phyloP scores from a whole-genome alignment of 1,140 invertebrate species.

The Orchestia grillus region DNA sequence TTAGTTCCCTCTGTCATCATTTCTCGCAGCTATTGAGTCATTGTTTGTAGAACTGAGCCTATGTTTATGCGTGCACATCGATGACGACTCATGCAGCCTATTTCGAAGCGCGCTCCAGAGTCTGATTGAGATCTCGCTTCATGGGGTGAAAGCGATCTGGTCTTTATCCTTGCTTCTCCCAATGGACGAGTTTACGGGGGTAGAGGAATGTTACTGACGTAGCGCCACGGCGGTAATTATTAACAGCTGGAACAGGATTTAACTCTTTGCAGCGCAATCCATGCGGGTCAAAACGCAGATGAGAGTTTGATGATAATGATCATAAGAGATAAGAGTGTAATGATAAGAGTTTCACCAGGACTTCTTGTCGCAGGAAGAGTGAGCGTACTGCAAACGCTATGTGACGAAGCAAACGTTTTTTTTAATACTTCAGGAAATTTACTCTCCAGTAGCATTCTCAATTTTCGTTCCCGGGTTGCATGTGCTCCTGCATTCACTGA shows the following conservation, averaged over 20 bases:
- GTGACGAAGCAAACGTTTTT: too few species aligned
- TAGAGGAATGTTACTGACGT: too few species aligned
- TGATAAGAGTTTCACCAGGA: too few species aligned
- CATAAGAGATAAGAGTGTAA: too few species aligned
- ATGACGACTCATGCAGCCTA: neutral
- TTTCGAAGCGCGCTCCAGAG: neutral
- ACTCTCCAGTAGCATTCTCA: neutral
- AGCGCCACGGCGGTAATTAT: too few species aligned
- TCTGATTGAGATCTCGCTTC: neutral
- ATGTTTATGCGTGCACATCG: neutral
- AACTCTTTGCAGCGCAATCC: too few species aligned
- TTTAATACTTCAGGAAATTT: neutral
- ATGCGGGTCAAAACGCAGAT: too few species aligned
- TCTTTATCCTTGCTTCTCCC: neutral
- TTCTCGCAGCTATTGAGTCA: slow-evolving; percentile 38
- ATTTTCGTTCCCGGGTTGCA: neutral
- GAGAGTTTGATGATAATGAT: too few species aligned
- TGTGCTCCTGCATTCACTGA: neutral
- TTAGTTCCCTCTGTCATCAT: slow-evolving; percentile 48
- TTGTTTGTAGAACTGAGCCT: slow-evolving; percentile 27
- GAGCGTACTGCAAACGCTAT: too few species aligned
- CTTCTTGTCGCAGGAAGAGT: too few species aligned
- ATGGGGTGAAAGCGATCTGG: neutral
- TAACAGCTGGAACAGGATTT: too few species aligned
- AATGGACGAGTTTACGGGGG: neutral